Conservation (phyloP, 1,140 invertebrate species). For the Anastatus disparis region DNA sequence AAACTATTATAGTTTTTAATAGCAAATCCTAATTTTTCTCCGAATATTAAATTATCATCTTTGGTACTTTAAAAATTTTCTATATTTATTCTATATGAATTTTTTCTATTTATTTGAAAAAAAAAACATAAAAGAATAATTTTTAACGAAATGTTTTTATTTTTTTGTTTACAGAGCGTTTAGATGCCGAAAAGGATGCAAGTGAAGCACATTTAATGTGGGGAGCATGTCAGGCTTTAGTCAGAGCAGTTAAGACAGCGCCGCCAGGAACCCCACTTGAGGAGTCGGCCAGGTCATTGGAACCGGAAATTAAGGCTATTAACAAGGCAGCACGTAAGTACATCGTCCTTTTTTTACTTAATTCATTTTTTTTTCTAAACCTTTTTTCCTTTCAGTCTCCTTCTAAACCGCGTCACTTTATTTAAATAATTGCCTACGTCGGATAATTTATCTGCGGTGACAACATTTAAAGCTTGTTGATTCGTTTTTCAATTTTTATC, state of each 20-base stretch:
- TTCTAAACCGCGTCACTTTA: not conserved
- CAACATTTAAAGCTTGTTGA: not conserved
- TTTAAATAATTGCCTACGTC: not conserved
- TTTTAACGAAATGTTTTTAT: not conserved
- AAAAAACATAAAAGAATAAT: too few relatives aligned
- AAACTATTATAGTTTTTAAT: too few relatives aligned
- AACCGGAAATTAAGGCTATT: slow-evolving; percentile 78
- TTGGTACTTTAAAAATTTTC: too few relatives aligned
- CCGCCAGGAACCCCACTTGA: slow-evolving; percentile 67
- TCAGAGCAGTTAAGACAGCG: slow-evolving; percentile 77
- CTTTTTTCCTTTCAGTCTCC: not conserved
- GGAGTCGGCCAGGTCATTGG: slow-evolving; percentile 76
- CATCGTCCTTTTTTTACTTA: slow-evolving; percentile 36
- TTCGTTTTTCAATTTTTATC: too few relatives aligned
- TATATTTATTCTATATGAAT: too few relatives aligned
- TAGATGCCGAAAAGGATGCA: slow-evolving; percentile 81
- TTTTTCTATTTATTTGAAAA: too few relatives aligned
- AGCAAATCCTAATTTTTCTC: too few relatives aligned
- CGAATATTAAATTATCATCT: too few relatives aligned
- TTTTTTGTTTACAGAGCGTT: slow-evolving; percentile 72
- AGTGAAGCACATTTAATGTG: slow-evolving; percentile 88
- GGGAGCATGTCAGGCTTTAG: slow-evolving; percentile 89
- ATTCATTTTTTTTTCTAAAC: not conserved
- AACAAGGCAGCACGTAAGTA: slow-evolving; percentile 74
- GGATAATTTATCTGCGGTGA: not conserved